A percentile compares a stretch with the other conserved stretches of the same genome.
These are phyloP conservation scores for Zosterops borbonicus DNA, from an alignment of 2,113 vertebrate genomes.

Conservation along the genomic window DNA sequence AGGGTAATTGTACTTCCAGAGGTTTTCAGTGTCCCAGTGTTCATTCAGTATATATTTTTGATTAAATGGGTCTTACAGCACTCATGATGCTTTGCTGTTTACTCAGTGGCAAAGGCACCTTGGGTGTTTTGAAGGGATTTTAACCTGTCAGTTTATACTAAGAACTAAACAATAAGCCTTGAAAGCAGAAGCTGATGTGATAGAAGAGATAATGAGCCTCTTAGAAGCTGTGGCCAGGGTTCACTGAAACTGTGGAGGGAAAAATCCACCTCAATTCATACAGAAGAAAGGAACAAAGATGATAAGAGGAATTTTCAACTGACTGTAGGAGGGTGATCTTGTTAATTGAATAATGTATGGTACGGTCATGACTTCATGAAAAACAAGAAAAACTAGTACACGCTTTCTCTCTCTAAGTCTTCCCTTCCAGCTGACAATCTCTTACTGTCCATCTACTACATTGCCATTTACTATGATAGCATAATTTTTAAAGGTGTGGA, in stretches of 20 bases:
- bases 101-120: slow-evolving; percentile 35
- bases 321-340: slow-evolving; percentile 18
- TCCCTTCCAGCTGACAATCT: not conserved
- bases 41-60: slow-evolving; percentile 8
- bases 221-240: slow-evolving; percentile 45
- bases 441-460: not conserved
- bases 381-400: not conserved
- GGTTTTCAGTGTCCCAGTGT: not conserved
- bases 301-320: slow-evolving; percentile 41
- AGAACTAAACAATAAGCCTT: slow-evolving; percentile 54
- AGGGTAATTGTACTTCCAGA: slow-evolving; percentile 5
- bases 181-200: slow-evolving; percentile 45
- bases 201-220: slow-evolving; percentile 62
- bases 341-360: slow-evolving; percentile 29
- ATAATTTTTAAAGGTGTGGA: not conserved
- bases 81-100: not conserved
- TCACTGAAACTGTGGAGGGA: slow-evolving; percentile 29
- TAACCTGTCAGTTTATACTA: slow-evolving; percentile 27
- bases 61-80: not conserved
- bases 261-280: slow-evolving; percentile 41
- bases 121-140: slow-evolving; percentile 51
- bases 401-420: not conserved
- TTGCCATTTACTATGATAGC: not conserved
- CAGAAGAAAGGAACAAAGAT: slow-evolving; percentile 48
- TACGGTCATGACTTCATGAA: not conserved